Conservation (phyloP, 2,113 vertebrate genomes). For the Suncus etruscus region DNA sequence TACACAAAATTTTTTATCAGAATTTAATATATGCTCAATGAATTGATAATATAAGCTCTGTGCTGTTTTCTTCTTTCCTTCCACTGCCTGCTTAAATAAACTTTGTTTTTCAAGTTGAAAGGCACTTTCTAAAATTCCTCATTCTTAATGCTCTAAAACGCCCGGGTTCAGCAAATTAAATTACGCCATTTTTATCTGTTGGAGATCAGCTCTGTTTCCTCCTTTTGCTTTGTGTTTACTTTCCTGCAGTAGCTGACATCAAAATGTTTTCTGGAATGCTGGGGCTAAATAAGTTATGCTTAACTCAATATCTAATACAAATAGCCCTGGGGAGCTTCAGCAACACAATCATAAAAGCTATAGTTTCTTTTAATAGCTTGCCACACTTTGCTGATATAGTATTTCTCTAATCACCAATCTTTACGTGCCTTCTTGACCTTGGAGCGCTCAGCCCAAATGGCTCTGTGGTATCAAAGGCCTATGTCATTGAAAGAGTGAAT, state of each 20-base stretch:
- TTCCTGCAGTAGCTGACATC: conserved; percentile 92
- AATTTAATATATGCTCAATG: conserved; percentile 54
- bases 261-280: conserved; percentile 93
- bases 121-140: conserved; percentile 86
- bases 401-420: conserved; percentile 94
- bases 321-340: conserved; percentile 90
- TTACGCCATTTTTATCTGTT: conserved; percentile 91
- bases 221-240: conserved; percentile 90
- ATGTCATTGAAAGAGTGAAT: conserved; percentile 92
- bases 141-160: conserved; percentile 86
- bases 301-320: conserved; percentile 95
- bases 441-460: conserved; percentile 88
- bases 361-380: conserved; percentile 92
- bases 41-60: conserved; percentile 74
- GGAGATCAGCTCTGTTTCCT: conserved; percentile 90
- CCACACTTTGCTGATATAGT: conserved; percentile 93
- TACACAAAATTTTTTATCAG: conserved; percentile 75
- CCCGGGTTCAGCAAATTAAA: conserved; percentile 90
- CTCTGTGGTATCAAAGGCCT: conserved; percentile 90
- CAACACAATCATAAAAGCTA: conserved; percentile 91
- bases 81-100: conserved; percentile 80
- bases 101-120: conserved; percentile 84
- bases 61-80: conserved; percentile 53
- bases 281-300: conserved; percentile 93
- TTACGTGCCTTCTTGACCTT: conserved; percentile 92